Conservation (phyloP, 2,797 vertebrate genomes). For the Clarias fuscus region DNA sequence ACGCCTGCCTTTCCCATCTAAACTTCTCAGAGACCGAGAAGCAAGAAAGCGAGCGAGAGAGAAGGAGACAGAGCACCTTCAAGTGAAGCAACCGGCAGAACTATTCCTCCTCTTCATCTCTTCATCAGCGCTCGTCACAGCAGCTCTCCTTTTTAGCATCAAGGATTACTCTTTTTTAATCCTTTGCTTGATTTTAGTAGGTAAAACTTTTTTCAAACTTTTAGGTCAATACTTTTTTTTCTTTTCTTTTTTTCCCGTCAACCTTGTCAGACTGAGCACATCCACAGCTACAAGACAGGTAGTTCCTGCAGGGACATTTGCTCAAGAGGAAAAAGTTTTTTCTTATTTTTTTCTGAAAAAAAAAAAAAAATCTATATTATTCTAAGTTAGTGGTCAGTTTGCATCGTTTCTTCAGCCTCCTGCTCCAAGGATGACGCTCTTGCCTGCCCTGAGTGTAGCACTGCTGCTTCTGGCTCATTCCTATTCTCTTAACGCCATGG, state of each 20-base stretch:
- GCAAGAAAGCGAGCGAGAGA: conserved; percentile 18
- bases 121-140: conserved; percentile 45
- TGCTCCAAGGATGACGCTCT: conserved; percentile 78
- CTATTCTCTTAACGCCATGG: conserved; percentile 71
- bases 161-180: conserved; percentile 54
- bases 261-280: conserved; percentile 33
- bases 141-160: conserved; percentile 34
- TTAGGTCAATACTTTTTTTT: not conserved
- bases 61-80: conserved; percentile 42
- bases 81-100: conserved; percentile 50
- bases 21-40: conserved; percentile 52
- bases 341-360: not conserved
- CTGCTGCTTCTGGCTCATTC: conserved; percentile 77
- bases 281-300: conserved; percentile 35
- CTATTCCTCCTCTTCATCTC: conserved; percentile 33
- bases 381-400: conserved; percentile 35
- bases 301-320: conserved; percentile 22
- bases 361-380: not conserved
- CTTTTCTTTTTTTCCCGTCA: not conserved
- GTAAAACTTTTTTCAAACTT: conserved; percentile 34
- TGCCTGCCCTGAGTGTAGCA: conserved; percentile 74
- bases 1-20: conserved; percentile 60
- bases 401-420: conserved; percentile 36
- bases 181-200: conserved; percentile 26
- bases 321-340: conserved; percentile 27